Conservation (phyloP, 2,888 invertebrate species). For the Oxystoma pomonae region DNA sequence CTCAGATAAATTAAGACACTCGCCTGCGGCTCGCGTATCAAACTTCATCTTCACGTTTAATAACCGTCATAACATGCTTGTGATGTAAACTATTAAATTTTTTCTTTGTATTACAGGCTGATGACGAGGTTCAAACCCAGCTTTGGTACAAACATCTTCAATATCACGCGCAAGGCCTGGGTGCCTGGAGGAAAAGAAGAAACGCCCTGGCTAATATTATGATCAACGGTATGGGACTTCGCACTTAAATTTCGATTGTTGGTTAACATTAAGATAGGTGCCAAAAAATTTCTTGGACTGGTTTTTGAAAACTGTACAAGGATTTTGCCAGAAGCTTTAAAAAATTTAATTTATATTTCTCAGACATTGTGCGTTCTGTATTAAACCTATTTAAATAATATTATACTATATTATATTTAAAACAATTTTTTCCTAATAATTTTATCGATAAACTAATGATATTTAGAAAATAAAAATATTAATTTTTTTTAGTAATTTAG, state of each 20-base stretch:
- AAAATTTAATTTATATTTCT: background rate
- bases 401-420: background rate
- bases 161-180: conserved; percentile 87
- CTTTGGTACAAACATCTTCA: conserved; percentile 89
- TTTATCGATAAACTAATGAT: too few species aligned
- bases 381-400: background rate
- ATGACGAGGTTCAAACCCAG: conserved; percentile 79
- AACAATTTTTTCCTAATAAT: too few species aligned
- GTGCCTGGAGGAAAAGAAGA: conserved; percentile 86
- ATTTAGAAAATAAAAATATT: too few species aligned
- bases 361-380: background rate
- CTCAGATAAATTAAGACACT: too few species aligned
- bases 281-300: too few species aligned
- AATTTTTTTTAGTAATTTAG: conserved; percentile 48
- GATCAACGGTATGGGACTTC: conserved; percentile 76
- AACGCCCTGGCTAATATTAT: conserved; percentile 96
- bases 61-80: too few species aligned
- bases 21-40: too few species aligned
- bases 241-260: conserved; percentile 39
- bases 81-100: too few species aligned
- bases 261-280: too few species aligned
- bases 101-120: conserved; percentile 63
- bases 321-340: too few species aligned
- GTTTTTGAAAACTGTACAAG: too few species aligned
- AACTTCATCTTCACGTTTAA: too few species aligned